These are phyloP conservation scores for Puntigrus tetrazona DNA, from an alignment of 2,113 vertebrate species.

Conservation along the genomic window DNA sequence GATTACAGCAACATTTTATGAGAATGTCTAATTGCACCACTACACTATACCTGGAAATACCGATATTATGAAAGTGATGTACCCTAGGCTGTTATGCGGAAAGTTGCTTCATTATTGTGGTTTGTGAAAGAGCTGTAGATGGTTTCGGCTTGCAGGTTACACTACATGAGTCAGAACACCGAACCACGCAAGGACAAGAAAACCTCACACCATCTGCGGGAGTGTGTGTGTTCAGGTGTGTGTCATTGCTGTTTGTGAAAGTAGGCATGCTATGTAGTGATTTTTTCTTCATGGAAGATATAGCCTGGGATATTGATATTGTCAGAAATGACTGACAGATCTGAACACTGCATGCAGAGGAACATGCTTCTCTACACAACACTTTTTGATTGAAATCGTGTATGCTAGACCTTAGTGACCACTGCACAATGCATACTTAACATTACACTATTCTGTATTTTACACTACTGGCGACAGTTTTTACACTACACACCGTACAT, in stretches of 20 bases:
- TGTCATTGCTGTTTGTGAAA: background rate
- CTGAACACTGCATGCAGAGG: background rate
- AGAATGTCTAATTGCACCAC: background rate
- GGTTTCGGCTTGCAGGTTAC: background rate
- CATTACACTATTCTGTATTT: background rate
- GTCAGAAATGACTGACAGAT: background rate
- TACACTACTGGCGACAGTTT: no score
- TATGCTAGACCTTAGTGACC: background rate
- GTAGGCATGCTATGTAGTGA: background rate
- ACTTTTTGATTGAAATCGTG: background rate
- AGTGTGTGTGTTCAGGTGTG: constrained; percentile 11
- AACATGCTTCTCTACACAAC: background rate
- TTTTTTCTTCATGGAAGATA: background rate
- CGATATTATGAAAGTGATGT: background rate
- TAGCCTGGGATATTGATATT: background rate
- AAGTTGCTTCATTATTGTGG: constrained; percentile 13
- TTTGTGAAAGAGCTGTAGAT: background rate
- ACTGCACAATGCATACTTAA: background rate
- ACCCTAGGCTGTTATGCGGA: background rate
- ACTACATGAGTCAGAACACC: constrained; percentile 21
- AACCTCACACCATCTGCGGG: constrained; percentile 27
- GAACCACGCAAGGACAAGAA: constrained; percentile 30
- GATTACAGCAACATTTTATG: background rate
- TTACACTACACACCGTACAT: no score
- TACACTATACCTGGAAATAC: background rate